phyloP scores from a whole-genome alignment of 2,797 vertebrate species.

The Chrysocyon brachyurus region DNA sequence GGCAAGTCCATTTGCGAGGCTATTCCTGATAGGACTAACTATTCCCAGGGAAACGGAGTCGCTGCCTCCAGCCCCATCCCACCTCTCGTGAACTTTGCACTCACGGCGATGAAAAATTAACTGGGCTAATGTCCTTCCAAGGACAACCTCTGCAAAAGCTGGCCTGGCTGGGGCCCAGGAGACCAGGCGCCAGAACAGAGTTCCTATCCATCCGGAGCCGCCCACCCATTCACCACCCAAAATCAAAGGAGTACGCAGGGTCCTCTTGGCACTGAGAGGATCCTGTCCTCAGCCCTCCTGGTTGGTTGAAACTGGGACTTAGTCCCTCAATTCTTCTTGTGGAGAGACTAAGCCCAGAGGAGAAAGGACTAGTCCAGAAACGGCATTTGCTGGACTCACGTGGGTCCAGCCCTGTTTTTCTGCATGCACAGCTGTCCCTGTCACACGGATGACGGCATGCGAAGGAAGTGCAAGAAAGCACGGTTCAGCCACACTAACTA shows the following conservation, averaged over 20 bases:
- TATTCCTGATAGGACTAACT: neutral
- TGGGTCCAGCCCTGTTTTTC: neutral
- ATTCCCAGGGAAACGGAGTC: conserved; percentile 20
- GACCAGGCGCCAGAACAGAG: neutral
- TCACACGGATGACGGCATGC: neutral
- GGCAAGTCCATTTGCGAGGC: neutral
- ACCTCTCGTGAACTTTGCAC: conserved; percentile 77
- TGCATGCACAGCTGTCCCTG: neutral
- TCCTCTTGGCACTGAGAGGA: neutral
- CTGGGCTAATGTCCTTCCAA: conserved; percentile 62
- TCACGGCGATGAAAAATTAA: conserved; percentile 79
- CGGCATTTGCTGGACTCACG: accelerated
- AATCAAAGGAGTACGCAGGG: neutral
- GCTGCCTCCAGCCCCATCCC: conserved; percentile 16
- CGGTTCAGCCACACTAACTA: neutral
- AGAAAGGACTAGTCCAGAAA: neutral
- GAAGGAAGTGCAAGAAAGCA: neutral
- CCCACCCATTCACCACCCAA: neutral
- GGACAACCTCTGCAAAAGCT: conserved; percentile 60
- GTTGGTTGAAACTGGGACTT: neutral
- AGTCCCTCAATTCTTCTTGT: neutral
- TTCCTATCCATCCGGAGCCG: neutral
- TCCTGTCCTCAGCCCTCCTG: neutral
- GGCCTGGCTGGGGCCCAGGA: conserved; percentile 35
- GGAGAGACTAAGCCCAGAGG: neutral